Base-by-base conservation (phyloP, 2,113 vertebrate species). In the Entelurus aequoreus region DNA sequence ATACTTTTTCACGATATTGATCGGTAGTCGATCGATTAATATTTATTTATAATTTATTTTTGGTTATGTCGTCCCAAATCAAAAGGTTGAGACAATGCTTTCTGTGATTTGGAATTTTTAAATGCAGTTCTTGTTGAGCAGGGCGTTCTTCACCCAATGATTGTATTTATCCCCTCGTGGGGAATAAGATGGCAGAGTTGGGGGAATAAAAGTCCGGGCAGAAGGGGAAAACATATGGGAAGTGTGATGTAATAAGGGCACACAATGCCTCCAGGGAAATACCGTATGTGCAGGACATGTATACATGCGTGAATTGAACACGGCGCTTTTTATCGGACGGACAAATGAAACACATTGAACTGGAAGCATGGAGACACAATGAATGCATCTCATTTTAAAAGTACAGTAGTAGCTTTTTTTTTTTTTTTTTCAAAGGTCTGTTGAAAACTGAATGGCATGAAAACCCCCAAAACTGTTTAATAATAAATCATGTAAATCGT, bases 181-280 rank as follows among this genome's bases (percentile, higher is more conserved):
- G 37, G 57, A 60, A 56, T 35, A 63, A 63, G 59, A 72, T 62
- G 62, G 60, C 35, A 63, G 55, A 68, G 69, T 35, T 44, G 64
- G 48, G 49, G 21, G 44, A 66, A 63, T 52, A 40, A 66, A 68
- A 65, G 60, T 63, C 68, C 5, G 28, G 67, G 62, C 78, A 83
- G 80, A 80, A 77, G 77, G 77, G 71, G 65, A 71, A 78, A 75
- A 66, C 71, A 78, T 81, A 76, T 69, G 78, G 69, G 72, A 77
- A 47, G 60, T 73, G 64, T 78, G 79, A 80, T 66, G 64, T 71
- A 78, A 75, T 69, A 76, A 76, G 72, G 62, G 75, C 68, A 56
- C 62, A 49, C 68, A 56, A 38, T 5, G 60, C 67, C 73, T 69
- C 68, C 9, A 54, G 80, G 76, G 76, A 74, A 77, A 79, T 77